Percentiles rank a stretch among this genome's conserved stretches.
These are phyloP conservation scores for Tupaia chinensis DNA, from an alignment of 2,113 vertebrate genomes.

Conservation along the genomic window DNA sequence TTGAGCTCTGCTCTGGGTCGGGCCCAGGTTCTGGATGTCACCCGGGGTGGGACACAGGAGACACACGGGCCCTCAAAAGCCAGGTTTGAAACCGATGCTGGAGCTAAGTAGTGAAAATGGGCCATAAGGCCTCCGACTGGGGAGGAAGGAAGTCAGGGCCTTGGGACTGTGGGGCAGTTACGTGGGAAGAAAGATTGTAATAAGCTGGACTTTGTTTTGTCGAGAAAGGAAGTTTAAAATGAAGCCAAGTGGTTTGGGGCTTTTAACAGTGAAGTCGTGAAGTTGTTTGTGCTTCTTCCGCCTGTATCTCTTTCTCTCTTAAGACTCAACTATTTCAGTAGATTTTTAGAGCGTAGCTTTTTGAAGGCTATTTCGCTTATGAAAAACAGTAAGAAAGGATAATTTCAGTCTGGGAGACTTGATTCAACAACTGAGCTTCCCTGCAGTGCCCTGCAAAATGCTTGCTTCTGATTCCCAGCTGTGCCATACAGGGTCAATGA, in stretches of 20 bases:
- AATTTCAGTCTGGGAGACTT: background rate
- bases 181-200: background rate
- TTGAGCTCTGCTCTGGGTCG: background rate
- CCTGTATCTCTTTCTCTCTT: background rate
- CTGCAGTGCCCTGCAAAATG: background rate
- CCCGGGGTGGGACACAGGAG: background rate
- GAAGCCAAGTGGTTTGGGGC: background rate
- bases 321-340: background rate
- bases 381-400: background rate
- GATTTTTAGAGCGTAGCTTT: background rate
- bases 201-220: background rate
- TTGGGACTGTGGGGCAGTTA: too few relatives aligned
- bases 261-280: background rate
- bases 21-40: accelerated
- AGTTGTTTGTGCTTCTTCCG: background rate
- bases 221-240: background rate
- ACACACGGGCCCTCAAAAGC: background rate
- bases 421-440: background rate
- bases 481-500: background rate
- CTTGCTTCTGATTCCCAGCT: background rate
- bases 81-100: accelerated
- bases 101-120: background rate
- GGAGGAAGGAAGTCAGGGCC: background rate
- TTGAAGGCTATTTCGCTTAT: background rate
- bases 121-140: background rate